Conservation (phyloP, 2,888 invertebrate genomes). For the Orthonychiurus folsomi region DNA sequence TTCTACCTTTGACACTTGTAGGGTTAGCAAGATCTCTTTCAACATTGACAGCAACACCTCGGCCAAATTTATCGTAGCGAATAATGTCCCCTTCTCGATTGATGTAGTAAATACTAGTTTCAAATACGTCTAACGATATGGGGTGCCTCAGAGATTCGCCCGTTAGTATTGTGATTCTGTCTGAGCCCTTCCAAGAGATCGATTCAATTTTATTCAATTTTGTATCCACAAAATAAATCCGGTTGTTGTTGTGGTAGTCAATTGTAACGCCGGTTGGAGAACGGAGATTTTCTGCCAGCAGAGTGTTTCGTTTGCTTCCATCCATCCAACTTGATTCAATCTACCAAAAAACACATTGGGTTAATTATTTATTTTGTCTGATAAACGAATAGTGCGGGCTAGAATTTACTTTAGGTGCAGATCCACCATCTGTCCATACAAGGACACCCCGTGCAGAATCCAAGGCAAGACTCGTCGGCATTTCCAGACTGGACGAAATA, state of each 20-base stretch:
- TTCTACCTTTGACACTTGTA: constrained; percentile 66
- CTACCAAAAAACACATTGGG: constrained; percentile 17
- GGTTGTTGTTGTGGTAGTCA: constrained; percentile 79
- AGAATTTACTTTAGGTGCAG: constrained; percentile 59
- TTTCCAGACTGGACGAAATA: constrained; percentile 65
- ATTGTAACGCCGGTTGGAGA: constrained; percentile 83
- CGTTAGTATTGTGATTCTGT: constrained; percentile 60
- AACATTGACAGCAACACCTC: constrained; percentile 76
- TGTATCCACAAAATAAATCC: constrained; percentile 91
- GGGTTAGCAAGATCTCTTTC: constrained; percentile 77
- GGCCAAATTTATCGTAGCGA: constrained; percentile 90
- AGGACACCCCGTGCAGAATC: constrained; percentile 75
- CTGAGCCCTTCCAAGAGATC: constrained; percentile 70
- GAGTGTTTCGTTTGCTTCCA: constrained; percentile 71
- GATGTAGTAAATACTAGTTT: constrained; percentile 87
- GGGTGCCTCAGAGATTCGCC: constrained; percentile 65
- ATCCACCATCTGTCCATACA: constrained; percentile 91
- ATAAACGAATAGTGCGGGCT: background rate
- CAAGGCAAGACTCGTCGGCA: constrained; percentile 78
- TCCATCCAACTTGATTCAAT: constrained; percentile 97
- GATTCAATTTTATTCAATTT: constrained; percentile 84
- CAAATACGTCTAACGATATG: constrained; percentile 84
- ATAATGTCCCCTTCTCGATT: constrained; percentile 80
- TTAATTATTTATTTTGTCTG: constrained; percentile 3
- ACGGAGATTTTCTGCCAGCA: constrained; percentile 71